Evolutionary conservation across 1,140 invertebrate genomes (phyloP).

Genomic region (Pemphigus obesinymphae): DNA sequence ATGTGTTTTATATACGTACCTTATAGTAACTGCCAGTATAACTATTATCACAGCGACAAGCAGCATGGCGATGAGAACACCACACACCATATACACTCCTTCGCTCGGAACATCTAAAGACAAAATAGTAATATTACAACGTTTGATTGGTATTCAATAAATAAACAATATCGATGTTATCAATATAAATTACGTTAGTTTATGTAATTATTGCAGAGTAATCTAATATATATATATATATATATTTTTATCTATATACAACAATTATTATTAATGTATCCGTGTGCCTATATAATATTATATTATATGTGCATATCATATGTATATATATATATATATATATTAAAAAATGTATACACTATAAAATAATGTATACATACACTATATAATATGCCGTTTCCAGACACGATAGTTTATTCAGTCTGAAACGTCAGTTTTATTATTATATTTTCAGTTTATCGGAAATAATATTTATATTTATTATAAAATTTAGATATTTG

Average conservation of each 20-base stretch:
- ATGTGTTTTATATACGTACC: constrained; percentile 54
- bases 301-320: background rate
- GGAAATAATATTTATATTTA: background rate
- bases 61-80: constrained; percentile 71
- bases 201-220: background rate
- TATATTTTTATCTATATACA: background rate
- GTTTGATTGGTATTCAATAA: too few species aligned
- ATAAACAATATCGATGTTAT: too few species aligned
- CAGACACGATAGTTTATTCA: background rate
- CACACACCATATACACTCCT: constrained; percentile 72
- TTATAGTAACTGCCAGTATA: constrained; percentile 69
- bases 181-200: too few species aligned
- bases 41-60: constrained; percentile 71
- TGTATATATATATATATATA: background rate
- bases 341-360: too few species aligned
- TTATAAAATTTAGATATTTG: background rate
- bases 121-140: constrained; percentile 44
- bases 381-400: background rate
- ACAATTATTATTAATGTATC: too few species aligned
- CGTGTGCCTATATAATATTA: background rate
- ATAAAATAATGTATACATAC: too few species aligned
- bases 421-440: background rate
- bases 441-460: background rate
- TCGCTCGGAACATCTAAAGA: constrained; percentile 67
- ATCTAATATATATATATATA: too few species aligned